Evolutionary conservation across 2,797 vertebrate species (phyloP).

Genomic region (Chloroceryle inda): DNA sequence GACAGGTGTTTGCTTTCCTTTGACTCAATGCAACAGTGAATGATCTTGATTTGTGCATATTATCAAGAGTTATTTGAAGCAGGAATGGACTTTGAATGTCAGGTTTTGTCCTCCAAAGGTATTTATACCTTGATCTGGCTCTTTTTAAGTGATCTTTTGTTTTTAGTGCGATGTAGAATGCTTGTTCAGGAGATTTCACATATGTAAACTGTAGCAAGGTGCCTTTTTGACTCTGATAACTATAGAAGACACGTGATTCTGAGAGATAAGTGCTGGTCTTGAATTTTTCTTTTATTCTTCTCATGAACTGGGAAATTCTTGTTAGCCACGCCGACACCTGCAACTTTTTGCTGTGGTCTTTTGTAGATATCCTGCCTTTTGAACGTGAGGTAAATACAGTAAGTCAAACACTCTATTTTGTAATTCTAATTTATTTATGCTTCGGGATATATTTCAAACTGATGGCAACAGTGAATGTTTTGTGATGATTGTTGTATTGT

Average conservation of each 20-base stretch:
- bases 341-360: background rate
- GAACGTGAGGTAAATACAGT: slow-evolving; percentile 24
- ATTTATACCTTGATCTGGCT: background rate
- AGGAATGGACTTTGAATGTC: slow-evolving; percentile 46
- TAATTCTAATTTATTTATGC: background rate
- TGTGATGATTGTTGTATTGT: background rate
- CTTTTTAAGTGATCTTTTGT: background rate
- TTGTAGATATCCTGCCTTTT: background rate
- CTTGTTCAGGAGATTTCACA: background rate
- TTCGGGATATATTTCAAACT: background rate
- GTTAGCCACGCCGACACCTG: background rate
- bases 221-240: slow-evolving; percentile 57
- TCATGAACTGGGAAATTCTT: background rate
- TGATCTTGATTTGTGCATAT: background rate
- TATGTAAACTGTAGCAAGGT: slow-evolving; percentile 44
- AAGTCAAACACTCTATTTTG: slow-evolving; percentile 36
- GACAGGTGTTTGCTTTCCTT: slow-evolving; percentile 33
- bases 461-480: background rate
- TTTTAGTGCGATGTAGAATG: background rate
- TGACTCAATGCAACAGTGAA: background rate
- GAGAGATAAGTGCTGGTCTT: slow-evolving; percentile 26
- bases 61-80: slow-evolving; percentile 11
- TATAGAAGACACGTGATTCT: background rate
- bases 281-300: background rate
- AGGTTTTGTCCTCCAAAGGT: slow-evolving; percentile 42